phyloP scores from a whole-genome alignment of 1,140 invertebrate genomes.

The Gryon sp. region DNA sequence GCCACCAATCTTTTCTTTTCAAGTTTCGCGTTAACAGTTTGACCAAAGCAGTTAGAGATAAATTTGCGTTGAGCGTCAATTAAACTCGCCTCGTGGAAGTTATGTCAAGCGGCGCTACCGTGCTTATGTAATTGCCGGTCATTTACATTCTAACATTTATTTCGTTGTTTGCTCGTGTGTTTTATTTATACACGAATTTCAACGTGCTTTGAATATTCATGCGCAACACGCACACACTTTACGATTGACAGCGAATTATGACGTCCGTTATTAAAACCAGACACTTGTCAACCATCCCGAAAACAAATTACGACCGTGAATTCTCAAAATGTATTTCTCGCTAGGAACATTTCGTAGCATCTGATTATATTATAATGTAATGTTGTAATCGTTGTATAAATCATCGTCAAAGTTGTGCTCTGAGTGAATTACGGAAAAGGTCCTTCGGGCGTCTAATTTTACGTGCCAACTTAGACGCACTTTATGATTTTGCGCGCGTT shows the following conservation, averaged over 20 bases:
- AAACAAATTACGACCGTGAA: too few species aligned
- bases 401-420: constrained; percentile 57
- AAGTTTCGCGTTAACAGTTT: constrained; percentile 42
- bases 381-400: constrained; percentile 45
- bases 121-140: constrained; percentile 24
- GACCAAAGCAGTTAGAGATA: constrained; percentile 11
- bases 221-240: too few species aligned
- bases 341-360: too few species aligned
- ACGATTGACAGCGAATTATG: neutral
- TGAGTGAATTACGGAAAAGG: neutral
- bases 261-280: constrained; percentile 9
- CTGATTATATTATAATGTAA: neutral
- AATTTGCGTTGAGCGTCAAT: constrained; percentile 29
- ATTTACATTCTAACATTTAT: constrained; percentile 33
- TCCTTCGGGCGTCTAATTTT: constrained; percentile 51
- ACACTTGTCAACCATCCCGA: too few species aligned
- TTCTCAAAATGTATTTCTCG: too few species aligned
- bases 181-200: too few species aligned
- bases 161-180: neutral
- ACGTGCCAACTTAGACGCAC: constrained; percentile 36
- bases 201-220: too few species aligned
- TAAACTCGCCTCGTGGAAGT: constrained; percentile 18
- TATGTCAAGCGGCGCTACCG: constrained; percentile 5
- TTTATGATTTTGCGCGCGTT: constrained; percentile 22
- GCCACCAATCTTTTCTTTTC: constrained; percentile 37